phyloP scores from a whole-genome alignment of 2,888 invertebrate species.

The Sthenelais limicola region DNA sequence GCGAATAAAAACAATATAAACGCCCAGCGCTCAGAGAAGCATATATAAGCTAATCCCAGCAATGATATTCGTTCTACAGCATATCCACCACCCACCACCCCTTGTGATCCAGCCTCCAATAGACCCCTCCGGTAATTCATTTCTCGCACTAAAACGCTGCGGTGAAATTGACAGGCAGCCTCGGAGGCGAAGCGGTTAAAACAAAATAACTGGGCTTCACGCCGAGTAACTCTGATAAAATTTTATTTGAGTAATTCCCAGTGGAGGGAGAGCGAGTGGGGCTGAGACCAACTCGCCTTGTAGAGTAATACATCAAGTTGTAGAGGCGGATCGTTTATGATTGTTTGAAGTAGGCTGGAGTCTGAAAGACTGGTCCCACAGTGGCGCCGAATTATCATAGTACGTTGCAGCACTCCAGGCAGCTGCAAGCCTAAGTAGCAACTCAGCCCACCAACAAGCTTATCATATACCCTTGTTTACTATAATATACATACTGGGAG shows the following conservation, averaged over 20 bases:
- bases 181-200: slow-evolving; percentile 32
- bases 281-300: background rate
- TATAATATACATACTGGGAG: too few species aligned
- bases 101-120: background rate
- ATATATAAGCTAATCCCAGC: too few species aligned
- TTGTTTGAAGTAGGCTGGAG: background rate
- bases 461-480: too few species aligned
- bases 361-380: background rate
- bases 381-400: too few species aligned
- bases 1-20: too few species aligned
- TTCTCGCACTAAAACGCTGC: slow-evolving; percentile 25
- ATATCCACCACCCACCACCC: slow-evolving; percentile 14
- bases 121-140: slow-evolving; percentile 32
- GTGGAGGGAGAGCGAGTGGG: background rate
- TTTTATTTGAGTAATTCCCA: slow-evolving; percentile 13
- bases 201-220: slow-evolving; percentile 18
- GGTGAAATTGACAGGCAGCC: slow-evolving; percentile 16
- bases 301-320: slow-evolving; percentile 16
- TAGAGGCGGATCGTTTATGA: background rate
- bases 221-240: slow-evolving; percentile 22
- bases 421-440: too few species aligned
- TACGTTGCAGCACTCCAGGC: too few species aligned
- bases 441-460: too few species aligned
- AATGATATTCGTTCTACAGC: too few species aligned
- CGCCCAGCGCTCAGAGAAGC: too few species aligned